Percentiles rank a stretch among this genome's conserved stretches.
phyloP scores from a whole-genome alignment of 2,888 invertebrate species.

The Melieria picta region DNA sequence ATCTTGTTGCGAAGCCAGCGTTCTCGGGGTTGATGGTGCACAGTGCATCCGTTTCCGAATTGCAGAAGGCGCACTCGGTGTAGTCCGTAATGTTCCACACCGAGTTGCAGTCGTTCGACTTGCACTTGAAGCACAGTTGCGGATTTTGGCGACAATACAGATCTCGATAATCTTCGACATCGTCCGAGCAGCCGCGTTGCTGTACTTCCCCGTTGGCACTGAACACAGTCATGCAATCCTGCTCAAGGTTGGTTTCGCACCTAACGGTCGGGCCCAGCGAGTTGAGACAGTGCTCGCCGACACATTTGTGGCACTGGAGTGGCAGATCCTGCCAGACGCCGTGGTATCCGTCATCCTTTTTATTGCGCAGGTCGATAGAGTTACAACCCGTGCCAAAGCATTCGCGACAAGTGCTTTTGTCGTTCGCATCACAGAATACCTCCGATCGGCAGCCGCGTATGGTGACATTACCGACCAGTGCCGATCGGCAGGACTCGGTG shows the following conservation, averaged over 20 bases:
- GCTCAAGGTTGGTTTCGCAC: constrained; percentile 49
- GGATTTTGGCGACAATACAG: constrained; percentile 54
- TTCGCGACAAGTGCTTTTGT: constrained; percentile 54
- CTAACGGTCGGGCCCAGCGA: constrained; percentile 52
- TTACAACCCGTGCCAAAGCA: constrained; percentile 56
- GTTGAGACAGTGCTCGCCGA: constrained; percentile 51
- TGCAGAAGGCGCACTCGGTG: constrained; percentile 54
- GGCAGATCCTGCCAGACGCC: constrained; percentile 60
- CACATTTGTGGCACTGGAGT: constrained; percentile 55
- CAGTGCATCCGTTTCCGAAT: constrained; percentile 46
- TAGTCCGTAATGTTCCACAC: constrained; percentile 52
- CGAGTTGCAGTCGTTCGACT: constrained; percentile 61
- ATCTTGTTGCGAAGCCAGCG: constrained; percentile 43
- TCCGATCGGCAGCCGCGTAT: constrained; percentile 57
- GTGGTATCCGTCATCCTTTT: constrained; percentile 56
- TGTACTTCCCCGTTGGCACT: constrained; percentile 49
- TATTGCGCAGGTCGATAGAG: constrained; percentile 54
- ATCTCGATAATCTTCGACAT: constrained; percentile 59
- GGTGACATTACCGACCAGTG: constrained; percentile 50
- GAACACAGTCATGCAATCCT: constrained; percentile 62
- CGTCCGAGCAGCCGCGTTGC: constrained; percentile 56
- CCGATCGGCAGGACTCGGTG: constrained; percentile 53
- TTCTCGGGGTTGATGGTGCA: constrained; percentile 49
- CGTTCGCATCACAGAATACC: constrained; percentile 49
- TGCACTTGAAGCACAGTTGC: constrained; percentile 53